Percentiles rank a stretch among this genome's conserved stretches.
These are phyloP conservation scores for Gobio occitaniae DNA, from an alignment of 2,797 vertebrate genomes.

Conservation along the genomic window DNA sequence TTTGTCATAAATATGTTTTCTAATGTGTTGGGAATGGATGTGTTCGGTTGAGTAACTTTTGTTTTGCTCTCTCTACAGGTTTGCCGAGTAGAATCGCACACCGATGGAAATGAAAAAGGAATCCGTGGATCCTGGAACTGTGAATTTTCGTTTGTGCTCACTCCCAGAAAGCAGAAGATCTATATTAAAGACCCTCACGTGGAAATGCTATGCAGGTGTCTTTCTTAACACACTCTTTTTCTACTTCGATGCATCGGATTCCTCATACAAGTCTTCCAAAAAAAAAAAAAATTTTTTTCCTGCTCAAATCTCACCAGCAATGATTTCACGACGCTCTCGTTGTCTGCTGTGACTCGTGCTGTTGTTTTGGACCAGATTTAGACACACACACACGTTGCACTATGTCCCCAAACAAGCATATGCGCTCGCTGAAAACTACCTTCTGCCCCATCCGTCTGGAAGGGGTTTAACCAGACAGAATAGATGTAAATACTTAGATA, in stretches of 20 bases:
- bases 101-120: not conserved
- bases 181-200: not conserved
- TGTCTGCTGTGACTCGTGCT: not conserved
- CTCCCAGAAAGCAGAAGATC: not conserved
- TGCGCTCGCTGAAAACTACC: conserved; percentile 18
- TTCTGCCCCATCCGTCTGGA: not conserved
- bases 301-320: not conserved
- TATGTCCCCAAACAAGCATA: conserved; percentile 27
- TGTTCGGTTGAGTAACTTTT: not conserved
- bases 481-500: not conserved
- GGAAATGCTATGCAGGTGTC: conserved; percentile 24
- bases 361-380: conserved; percentile 24
- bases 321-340: not conserved
- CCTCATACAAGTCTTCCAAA: not conserved
- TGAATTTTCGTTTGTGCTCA: not conserved
- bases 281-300: not conserved
- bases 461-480: conserved; percentile 5
- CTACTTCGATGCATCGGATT: not conserved
- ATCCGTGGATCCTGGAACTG: not conserved
- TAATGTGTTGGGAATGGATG: not conserved
- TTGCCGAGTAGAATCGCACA: not conserved
- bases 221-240: not conserved
- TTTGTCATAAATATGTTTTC: not conserved
- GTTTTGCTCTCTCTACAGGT: conserved; percentile 27
- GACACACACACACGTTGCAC: conserved; percentile 22